These are phyloP conservation scores for Nomada fabriciana DNA, from an alignment of 2,888 invertebrate genomes.

Conservation along the genomic window DNA sequence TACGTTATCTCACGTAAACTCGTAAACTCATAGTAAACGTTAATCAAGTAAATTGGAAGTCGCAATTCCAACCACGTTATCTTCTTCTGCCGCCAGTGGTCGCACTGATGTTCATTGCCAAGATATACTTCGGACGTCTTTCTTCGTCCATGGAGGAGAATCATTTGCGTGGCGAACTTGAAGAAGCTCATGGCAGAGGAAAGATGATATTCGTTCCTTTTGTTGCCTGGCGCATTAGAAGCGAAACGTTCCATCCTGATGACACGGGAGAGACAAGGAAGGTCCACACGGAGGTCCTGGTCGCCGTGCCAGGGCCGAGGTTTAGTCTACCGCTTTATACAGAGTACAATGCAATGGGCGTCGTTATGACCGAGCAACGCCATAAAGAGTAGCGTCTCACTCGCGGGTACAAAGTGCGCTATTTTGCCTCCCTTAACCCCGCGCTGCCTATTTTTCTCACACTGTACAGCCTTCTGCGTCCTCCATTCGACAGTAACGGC, in stretches of 20 bases:
- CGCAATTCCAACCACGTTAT: not conserved
- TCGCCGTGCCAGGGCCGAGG: conserved; percentile 67
- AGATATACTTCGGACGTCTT: conserved; percentile 35
- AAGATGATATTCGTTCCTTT: conserved; percentile 74
- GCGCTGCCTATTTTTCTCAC: conserved; percentile 53
- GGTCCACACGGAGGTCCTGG: conserved; percentile 43
- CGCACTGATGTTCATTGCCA: conserved; percentile 33
- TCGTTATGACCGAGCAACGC: conserved; percentile 75
- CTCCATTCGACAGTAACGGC: conserved; percentile 49
- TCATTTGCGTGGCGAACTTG: conserved; percentile 47
- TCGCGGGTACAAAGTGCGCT: conserved; percentile 75
- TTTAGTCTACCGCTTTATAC: conserved; percentile 68
- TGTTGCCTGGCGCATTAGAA: conserved; percentile 70
- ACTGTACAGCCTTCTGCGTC: conserved; percentile 25
- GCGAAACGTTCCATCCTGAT: conserved; percentile 20
- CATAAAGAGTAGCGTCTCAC: conserved; percentile 77
- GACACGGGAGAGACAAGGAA: conserved; percentile 16
- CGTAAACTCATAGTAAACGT: not conserved
- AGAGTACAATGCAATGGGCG: conserved; percentile 74
- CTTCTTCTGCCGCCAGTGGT: not conserved
- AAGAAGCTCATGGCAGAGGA: conserved; percentile 19
- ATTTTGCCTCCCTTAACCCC: conserved; percentile 70
- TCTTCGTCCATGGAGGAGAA: conserved; percentile 25
- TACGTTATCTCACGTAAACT: too few species aligned
- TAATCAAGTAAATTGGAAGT: conserved; percentile 40